These are phyloP conservation scores for Fulica atra DNA, from an alignment of 2,113 vertebrate species.

Conservation along the genomic window DNA sequence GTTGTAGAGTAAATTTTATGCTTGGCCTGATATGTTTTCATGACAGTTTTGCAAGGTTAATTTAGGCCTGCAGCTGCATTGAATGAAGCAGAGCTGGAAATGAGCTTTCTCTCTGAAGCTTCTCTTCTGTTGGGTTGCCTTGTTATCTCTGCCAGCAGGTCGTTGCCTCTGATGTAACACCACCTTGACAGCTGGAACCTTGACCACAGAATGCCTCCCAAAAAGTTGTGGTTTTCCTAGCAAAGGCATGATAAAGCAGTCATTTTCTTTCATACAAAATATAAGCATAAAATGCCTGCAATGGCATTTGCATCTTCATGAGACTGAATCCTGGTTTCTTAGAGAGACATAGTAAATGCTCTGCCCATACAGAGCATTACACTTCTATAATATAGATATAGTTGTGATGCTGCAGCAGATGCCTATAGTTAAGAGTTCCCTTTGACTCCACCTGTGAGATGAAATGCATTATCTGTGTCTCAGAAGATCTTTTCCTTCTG, in stretches of 20 bases:
- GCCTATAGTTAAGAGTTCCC: background rate
- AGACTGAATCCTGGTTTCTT: background rate
- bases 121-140: background rate
- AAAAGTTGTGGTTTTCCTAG: background rate
- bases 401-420: background rate
- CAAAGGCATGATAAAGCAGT: background rate
- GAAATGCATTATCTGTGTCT: background rate
- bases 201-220: background rate
- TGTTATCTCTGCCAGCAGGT: background rate
- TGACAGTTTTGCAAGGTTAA: constrained; percentile 38
- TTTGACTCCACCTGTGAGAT: background rate
- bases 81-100: background rate
- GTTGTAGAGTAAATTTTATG: background rate
- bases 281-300: background rate
- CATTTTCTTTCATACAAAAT: background rate
- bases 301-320: background rate
- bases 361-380: background rate
- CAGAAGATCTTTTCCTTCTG: background rate
- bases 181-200: background rate
- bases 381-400: background rate
- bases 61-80: constrained; percentile 2
- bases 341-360: background rate
- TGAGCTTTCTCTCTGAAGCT: background rate
- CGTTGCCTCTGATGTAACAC: background rate
- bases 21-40: background rate